Conservation (phyloP, 2,888 invertebrate species). For the Rhopalosiphum nymphaeae region DNA sequence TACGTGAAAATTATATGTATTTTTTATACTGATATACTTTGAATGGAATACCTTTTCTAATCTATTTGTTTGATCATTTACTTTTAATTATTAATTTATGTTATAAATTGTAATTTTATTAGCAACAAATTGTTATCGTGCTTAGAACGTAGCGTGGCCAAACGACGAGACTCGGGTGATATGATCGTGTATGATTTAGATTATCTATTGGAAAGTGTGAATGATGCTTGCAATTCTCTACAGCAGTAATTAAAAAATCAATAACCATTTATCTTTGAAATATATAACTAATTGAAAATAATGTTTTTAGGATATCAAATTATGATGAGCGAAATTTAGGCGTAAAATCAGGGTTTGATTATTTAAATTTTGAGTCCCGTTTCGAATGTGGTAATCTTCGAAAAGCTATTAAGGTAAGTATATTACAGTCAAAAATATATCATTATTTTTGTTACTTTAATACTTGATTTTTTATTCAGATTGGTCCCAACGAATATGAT, state of each 20-base stretch:
- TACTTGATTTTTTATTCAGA: conserved; percentile 72
- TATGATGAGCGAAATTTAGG: conserved; percentile 74
- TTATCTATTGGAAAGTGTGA: conserved; percentile 69
- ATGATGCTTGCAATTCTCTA: conserved; percentile 66
- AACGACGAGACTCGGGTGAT: conserved; percentile 24
- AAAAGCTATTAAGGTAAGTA: conserved; percentile 81
- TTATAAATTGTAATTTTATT: conserved; percentile 67
- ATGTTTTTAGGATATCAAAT: conserved; percentile 71
- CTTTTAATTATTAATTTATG: neutral
- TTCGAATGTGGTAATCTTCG: conserved; percentile 90
- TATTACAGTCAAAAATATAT: neutral
- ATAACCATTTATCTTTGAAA: neutral
- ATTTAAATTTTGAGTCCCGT: conserved; percentile 82
- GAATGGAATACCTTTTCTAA: neutral
- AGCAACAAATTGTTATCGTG: conserved; percentile 77
- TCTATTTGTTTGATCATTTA: neutral
- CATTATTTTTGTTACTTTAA: neutral
- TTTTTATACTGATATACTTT: neutral
- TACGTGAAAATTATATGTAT: neutral
- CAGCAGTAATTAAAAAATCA: conserved; percentile 33
- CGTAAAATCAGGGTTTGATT: conserved; percentile 68
- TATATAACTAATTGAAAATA: neutral
- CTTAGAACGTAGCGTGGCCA: conserved; percentile 78
- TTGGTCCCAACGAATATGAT: conserved; percentile 84
- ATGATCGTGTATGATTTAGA: conserved; percentile 80